Conservation (phyloP, 2,888 invertebrate genomes). For the Himalopsyche anomala region DNA sequence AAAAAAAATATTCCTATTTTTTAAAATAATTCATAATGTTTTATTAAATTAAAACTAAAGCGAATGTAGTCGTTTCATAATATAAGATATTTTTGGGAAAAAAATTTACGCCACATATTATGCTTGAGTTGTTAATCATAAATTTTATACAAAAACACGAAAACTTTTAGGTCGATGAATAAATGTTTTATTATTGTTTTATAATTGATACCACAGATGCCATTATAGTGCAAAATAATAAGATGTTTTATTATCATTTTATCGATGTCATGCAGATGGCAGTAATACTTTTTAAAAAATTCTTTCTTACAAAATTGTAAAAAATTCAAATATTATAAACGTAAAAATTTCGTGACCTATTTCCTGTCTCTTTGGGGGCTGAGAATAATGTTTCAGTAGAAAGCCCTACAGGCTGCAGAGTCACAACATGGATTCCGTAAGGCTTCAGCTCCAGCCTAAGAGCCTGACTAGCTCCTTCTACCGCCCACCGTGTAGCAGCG, state of each 20-base stretch:
- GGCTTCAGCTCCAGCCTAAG: slow-evolving; percentile 83
- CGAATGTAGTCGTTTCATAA: too few species aligned
- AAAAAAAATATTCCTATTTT: too few species aligned
- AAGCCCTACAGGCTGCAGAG: slow-evolving; percentile 84
- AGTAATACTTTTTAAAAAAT: neutral
- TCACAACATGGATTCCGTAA: slow-evolving; percentile 84
- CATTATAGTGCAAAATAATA: neutral
- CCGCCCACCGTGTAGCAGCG: slow-evolving; percentile 83
- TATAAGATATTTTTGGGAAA: too few species aligned
- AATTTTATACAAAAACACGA: too few species aligned
- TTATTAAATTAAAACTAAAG: too few species aligned
- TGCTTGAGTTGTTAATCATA: too few species aligned
- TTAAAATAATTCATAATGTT: too few species aligned
- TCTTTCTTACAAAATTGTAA: neutral
- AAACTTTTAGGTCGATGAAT: too few species aligned
- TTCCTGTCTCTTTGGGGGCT: slow-evolving; percentile 73
- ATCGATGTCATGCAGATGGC: neutral
- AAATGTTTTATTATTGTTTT: too few species aligned
- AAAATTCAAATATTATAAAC: neutral
- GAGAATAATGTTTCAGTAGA: slow-evolving; percentile 81
- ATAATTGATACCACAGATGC: neutral
- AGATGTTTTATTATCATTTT: neutral
- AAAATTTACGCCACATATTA: too few species aligned
- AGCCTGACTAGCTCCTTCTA: slow-evolving; percentile 87
- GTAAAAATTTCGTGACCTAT: slow-evolving; percentile 55